Evolutionary conservation across 2,113 vertebrate species (phyloP).

Genomic region (Bufo gargarizans): DNA sequence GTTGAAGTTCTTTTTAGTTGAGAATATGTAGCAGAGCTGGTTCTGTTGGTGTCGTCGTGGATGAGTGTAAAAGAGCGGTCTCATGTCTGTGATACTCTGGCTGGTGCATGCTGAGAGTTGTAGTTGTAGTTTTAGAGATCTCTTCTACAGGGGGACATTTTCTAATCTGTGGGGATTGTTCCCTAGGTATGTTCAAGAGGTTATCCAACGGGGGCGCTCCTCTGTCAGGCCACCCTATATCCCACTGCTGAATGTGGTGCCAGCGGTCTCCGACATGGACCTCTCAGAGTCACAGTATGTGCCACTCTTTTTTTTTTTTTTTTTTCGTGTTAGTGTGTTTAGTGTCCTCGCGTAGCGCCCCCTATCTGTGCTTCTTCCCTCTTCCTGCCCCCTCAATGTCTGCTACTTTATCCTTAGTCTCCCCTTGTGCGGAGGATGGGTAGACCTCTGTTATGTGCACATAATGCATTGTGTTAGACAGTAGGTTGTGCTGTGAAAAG

Average conservation of each 20-base stretch:
- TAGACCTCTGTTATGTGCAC: background rate
- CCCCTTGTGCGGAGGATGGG: background rate
- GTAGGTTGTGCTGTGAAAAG: too few species aligned
- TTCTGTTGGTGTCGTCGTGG: background rate
- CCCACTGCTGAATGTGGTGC: conserved; percentile 77
- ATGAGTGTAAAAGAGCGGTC: background rate
- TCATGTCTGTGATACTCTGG: background rate
- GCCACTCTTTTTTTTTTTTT: conserved; percentile 59
- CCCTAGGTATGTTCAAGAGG: conserved; percentile 86
- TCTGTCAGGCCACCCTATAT: conserved; percentile 76
- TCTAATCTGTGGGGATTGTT: conserved; percentile 70
- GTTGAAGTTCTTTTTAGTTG: background rate
- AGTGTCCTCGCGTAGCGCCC: background rate
- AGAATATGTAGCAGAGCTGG: background rate
- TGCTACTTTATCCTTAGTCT: background rate
- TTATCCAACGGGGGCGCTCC: conserved; percentile 83
- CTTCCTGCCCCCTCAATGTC: background rate
- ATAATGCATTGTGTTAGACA: too few species aligned
- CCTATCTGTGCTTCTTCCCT: background rate
- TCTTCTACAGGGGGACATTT: background rate
- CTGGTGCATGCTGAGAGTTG: background rate
- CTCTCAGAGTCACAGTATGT: conserved; percentile 84
- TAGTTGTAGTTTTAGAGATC: background rate
- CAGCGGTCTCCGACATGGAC: conserved; percentile 83
- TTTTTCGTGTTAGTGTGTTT: conserved; percentile 27